Conservation (phyloP, 2,797 vertebrate species). For the Dromococcyx pavoninus region DNA sequence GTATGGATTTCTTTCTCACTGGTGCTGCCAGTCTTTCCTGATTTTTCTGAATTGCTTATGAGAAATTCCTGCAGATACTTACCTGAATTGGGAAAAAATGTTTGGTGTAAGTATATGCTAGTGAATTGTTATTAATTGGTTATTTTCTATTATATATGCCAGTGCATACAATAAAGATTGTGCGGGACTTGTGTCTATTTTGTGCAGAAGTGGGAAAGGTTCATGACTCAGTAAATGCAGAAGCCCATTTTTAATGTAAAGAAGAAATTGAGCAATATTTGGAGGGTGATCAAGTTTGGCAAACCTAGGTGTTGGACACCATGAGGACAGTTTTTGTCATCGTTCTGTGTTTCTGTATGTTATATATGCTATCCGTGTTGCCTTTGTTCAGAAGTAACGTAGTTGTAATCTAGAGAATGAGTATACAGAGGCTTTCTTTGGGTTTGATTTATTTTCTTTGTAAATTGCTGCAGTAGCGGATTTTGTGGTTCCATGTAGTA, state of each 20-base stretch:
- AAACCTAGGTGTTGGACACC: neutral
- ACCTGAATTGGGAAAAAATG: neutral
- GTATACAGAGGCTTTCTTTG: neutral
- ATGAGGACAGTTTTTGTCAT: neutral
- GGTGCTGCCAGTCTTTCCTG: neutral
- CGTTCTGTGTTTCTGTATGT: neutral
- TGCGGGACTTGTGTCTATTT: neutral
- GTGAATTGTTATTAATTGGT: neutral
- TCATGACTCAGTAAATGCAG: neutral
- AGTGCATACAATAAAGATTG: neutral
- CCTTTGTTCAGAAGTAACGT: neutral
- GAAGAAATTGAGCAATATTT: neutral
- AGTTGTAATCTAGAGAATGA: neutral
- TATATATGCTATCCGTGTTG: neutral
- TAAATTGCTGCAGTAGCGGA: neutral
- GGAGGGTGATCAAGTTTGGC: neutral
- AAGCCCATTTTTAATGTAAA: neutral
- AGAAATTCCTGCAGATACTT: neutral
- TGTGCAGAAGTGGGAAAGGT: neutral
- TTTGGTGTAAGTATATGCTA: neutral
- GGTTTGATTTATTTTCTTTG: neutral
- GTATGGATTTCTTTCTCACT: neutral
- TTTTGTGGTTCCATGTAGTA: neutral
- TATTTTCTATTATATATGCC: neutral
- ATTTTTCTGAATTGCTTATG: neutral